Conservation (phyloP, 2,888 invertebrate species). For the Heliconius sara region DNA sequence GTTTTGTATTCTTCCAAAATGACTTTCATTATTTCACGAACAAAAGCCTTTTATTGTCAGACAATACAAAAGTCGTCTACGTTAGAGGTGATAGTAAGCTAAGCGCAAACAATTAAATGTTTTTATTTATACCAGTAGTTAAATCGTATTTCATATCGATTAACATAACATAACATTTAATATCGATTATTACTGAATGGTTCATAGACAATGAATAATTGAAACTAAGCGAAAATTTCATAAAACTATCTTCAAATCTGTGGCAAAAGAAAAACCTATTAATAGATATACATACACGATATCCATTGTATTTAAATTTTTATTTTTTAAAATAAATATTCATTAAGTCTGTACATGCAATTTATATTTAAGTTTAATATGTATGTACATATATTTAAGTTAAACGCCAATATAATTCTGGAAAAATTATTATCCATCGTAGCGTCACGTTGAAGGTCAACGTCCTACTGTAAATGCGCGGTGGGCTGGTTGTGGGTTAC, state of each 20-base stretch:
- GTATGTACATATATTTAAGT: too few species aligned
- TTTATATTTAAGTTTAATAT: too few species aligned
- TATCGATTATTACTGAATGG: neutral
- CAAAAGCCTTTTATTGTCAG: conserved; percentile 35
- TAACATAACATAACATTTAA: neutral
- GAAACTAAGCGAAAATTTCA: neutral
- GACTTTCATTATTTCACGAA: conserved; percentile 36
- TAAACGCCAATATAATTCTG: too few species aligned
- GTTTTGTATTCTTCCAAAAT: conserved; percentile 38
- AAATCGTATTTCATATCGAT: neutral
- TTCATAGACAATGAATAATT: neutral
- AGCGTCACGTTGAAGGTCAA: too few species aligned
- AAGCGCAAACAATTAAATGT: conserved; percentile 3
- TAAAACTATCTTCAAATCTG: neutral
- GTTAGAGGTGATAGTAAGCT: conserved; percentile 21
- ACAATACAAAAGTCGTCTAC: conserved; percentile 36
- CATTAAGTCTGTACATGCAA: too few species aligned
- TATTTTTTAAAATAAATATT: too few species aligned
- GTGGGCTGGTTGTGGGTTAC: too few species aligned
- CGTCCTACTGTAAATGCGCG: too few species aligned
- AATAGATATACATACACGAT: too few species aligned
- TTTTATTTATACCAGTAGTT: neutral
- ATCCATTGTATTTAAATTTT: too few species aligned
- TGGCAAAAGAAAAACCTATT: neutral
- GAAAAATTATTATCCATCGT: too few species aligned